These are phyloP conservation scores for Zaprionus lineosus DNA, from an alignment of 2,888 invertebrate species.

Conservation along the genomic window DNA sequence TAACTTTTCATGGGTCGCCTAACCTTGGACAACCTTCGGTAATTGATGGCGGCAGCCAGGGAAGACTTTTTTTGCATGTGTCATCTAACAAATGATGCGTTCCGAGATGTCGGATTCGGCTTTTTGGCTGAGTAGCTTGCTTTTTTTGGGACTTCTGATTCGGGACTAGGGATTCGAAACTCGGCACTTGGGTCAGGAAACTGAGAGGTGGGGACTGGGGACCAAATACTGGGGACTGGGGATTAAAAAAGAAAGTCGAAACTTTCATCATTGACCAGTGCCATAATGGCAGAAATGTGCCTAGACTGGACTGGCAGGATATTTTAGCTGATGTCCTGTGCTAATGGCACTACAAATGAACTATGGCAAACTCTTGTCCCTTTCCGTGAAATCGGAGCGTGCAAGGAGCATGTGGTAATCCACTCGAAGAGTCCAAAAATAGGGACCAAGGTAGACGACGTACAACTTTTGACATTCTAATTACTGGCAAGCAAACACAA, in stretches of 20 bases:
- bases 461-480: constrained; percentile 71
- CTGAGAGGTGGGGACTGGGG: too few species aligned
- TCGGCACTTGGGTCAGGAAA: too few species aligned
- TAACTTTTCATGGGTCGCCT: constrained; percentile 37
- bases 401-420: constrained; percentile 19
- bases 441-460: constrained; percentile 20
- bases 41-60: constrained; percentile 46
- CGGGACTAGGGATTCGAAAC: too few species aligned
- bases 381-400: constrained; percentile 17
- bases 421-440: constrained; percentile 33
- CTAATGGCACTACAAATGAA: constrained; percentile 9
- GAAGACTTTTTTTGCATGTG: constrained; percentile 49
- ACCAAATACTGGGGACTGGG: too few species aligned
- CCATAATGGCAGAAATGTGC: not conserved
- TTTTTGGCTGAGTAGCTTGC: constrained; percentile 7
- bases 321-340: not conserved
- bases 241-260: too few species aligned
- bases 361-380: constrained; percentile 6
- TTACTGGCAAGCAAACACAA: constrained; percentile 42
- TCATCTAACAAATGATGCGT: constrained; percentile 71
- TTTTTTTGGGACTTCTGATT: too few species aligned
- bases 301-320: not conserved
- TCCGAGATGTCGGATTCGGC: constrained; percentile 4
- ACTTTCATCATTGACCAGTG: constrained; percentile 49
- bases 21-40: constrained; percentile 68